Evolutionary conservation across 2,113 vertebrate species (phyloP).

Genomic region (Aphyosemion australe): DNA sequence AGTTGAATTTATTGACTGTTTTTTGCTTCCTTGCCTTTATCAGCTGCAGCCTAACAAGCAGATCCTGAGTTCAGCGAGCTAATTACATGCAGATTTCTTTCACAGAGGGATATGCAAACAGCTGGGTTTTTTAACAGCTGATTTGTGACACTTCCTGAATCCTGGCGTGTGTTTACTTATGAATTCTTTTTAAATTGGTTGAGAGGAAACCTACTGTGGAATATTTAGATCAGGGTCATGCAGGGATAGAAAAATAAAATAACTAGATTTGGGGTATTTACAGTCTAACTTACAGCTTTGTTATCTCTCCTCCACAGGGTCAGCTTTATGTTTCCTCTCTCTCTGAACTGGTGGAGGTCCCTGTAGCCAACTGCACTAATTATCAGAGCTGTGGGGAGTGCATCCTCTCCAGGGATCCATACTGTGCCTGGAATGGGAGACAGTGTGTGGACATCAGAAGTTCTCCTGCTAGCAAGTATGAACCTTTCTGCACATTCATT

Average conservation of each 20-base stretch:
- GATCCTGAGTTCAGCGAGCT: constrained; percentile 44
- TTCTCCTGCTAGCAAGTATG: constrained; percentile 68
- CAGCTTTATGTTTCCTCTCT: constrained; percentile 87
- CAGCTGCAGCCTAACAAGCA: constrained; percentile 28
- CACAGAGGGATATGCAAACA: constrained; percentile 46
- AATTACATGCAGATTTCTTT: constrained; percentile 59
- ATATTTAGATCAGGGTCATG: constrained; percentile 22
- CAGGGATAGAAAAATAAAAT: constrained; percentile 40
- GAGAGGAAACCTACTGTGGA: neutral
- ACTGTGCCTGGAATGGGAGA: constrained; percentile 88
- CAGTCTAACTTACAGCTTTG: constrained; percentile 16
- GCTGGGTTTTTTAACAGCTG: constrained; percentile 57
- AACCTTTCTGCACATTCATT: neutral
- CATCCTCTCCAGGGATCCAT: constrained; percentile 91
- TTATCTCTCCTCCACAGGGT: constrained; percentile 77
- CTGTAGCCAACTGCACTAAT: constrained; percentile 91
- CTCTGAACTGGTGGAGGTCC: constrained; percentile 85
- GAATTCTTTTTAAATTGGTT: neutral
- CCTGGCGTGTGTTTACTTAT: constrained; percentile 14
- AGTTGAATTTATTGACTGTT: constrained; percentile 9
- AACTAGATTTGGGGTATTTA: constrained; percentile 30
- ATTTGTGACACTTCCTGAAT: constrained; percentile 36
- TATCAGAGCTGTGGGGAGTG: constrained; percentile 94
- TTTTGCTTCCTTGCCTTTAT: constrained; percentile 24
- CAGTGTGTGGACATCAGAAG: constrained; percentile 77